Base-by-base conservation (phyloP, 2,113 vertebrate species). In the Vombatus ursinus region DNA sequence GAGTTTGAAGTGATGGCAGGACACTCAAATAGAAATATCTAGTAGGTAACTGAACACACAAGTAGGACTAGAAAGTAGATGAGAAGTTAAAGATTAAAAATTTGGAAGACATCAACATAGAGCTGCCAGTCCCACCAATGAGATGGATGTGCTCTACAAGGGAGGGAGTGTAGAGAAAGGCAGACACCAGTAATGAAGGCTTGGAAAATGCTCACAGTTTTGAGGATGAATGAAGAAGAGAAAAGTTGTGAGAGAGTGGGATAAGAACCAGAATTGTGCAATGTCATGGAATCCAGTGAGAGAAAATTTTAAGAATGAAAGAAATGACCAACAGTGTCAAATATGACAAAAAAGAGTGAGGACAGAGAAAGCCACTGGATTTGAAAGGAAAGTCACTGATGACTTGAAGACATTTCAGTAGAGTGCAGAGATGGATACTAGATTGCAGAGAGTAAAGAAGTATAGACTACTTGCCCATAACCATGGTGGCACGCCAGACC, bases 331-430 rank as follows among this genome's bases (percentile, higher is more conserved):
- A 49, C 93, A 48, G 77, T 89, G 61, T 47, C 93, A 90, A 91
- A 93, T 94, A 94, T 90, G 25, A 68, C 26, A 57, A 31, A 57
- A 68, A 92, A 96, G 96, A 54, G 61, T 54, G n/a, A 16, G 68
- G 47, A n/a, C 50, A 61, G 53, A 84, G 93, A 96, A 90, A n/a
- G 61, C 25, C 68, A 95, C 68, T 92, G 52, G 92, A 16, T 44
- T 94, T 37, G 28, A 50, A 44, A 92, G 91, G 22, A 48, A 93
- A 37, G 51, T 84, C 68, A 89, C 54, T 26, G 68, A 48, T 54
- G 95, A 44, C 25, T 44, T 54, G 91, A 54, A 97, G 90, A 91
- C 84, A 57, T 91, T 89, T 2, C 90, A 90, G 5, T 90, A 90
- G 92, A 48, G 47, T 50, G 19, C 49, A 90, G 91, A 89, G 84